These are phyloP conservation scores for Prionace glauca DNA, from an alignment of 2,797 vertebrate species.

Conservation along the genomic window DNA sequence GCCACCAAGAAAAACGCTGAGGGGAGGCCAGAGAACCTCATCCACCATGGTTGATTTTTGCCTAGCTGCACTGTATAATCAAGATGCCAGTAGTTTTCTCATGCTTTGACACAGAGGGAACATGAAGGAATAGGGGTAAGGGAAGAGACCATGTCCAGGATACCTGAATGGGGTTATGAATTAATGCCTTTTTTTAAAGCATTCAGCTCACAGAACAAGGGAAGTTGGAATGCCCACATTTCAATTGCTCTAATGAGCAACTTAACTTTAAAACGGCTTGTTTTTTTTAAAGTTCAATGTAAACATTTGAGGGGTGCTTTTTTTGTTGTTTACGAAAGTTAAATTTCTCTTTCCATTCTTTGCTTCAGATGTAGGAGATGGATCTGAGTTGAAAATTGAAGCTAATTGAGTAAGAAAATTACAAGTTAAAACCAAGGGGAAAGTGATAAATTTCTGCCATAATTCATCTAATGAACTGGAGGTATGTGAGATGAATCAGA, in stretches of 20 bases:
- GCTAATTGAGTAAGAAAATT: not conserved
- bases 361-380: not conserved
- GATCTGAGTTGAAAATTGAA: not conserved
- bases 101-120: too few relatives aligned
- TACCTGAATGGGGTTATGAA: not conserved
- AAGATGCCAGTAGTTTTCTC: not conserved
- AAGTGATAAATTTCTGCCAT: not conserved
- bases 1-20: too few relatives aligned
- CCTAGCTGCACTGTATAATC: not conserved
- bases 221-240: not conserved
- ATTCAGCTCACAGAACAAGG: not conserved
- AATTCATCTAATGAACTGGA: not conserved
- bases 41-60: not conserved
- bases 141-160: not conserved
- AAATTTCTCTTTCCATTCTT: not conserved
- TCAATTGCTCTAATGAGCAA: not conserved
- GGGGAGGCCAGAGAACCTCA: too few relatives aligned
- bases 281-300: not conserved
- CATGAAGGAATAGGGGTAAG: not conserved
- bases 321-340: not conserved
- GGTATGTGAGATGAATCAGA: not conserved
- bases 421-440: not conserved
- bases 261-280: not conserved
- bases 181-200: not conserved
- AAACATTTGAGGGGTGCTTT: not conserved